These are phyloP conservation scores for Halcyon badia DNA, from an alignment of 2,797 vertebrate species.

Conservation along the genomic window DNA sequence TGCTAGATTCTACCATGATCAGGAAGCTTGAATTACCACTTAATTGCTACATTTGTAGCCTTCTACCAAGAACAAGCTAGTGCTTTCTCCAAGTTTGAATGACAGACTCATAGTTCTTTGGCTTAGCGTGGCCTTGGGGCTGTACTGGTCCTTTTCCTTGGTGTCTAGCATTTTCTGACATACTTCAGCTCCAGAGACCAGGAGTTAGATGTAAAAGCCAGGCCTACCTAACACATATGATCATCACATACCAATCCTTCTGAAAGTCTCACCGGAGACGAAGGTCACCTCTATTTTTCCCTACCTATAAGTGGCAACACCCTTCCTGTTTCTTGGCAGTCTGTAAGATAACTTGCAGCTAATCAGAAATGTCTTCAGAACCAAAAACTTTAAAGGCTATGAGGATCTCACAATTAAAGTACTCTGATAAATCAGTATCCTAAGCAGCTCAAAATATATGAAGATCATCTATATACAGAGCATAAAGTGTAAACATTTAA, in stretches of 20 bases:
- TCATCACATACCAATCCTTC: neutral
- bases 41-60: neutral
- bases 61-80: neutral
- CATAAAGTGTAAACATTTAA: neutral
- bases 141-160: neutral
- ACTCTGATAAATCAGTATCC: neutral
- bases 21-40: neutral
- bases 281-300: neutral
- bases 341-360: neutral
- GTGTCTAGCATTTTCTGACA: neutral
- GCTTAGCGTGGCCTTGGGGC: neutral
- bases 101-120: neutral
- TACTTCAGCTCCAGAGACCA: neutral
- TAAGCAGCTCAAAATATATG: neutral
- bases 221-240: neutral
- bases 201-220: neutral
- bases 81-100: neutral
- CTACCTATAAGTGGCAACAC: neutral
- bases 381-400: neutral
- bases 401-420: neutral
- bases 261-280: neutral
- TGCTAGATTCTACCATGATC: constrained; percentile 32
- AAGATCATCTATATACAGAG: neutral
- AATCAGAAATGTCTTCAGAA: neutral
- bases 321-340: neutral